Conservation (phyloP, 2,797 vertebrate species). For the Sandelia bainsii region DNA sequence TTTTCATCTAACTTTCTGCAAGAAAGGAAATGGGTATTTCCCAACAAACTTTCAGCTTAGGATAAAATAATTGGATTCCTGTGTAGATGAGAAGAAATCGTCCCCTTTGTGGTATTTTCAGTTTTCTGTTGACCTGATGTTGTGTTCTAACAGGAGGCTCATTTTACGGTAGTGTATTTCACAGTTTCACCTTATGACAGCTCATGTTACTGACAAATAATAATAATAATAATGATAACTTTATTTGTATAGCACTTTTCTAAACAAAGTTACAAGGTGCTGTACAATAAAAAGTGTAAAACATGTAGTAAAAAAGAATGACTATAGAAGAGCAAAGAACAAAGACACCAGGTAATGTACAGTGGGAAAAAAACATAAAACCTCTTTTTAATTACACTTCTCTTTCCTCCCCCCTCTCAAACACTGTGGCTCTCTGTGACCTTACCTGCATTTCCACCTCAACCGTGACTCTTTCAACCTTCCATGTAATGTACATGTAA, state of each 20-base stretch:
- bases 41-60: no score
- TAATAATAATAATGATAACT: no score
- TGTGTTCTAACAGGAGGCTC: neutral
- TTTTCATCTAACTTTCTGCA: no score
- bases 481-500: constrained; percentile 61
- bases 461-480: constrained; percentile 58
- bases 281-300: no score
- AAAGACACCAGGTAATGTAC: constrained; percentile 5
- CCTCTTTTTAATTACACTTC: constrained; percentile 37
- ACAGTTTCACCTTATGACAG: neutral
- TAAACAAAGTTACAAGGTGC: no score
- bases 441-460: constrained; percentile 69
- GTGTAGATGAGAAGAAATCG: neutral
- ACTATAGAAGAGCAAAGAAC: no score
- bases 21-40: no score
- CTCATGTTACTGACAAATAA: neutral
- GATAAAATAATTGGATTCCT: neutral
- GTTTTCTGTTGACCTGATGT: neutral
- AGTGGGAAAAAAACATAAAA: constrained; percentile 8
- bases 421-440: constrained; percentile 75
- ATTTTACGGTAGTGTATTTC: constrained; percentile 4
- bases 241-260: no score
- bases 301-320: no score
- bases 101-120: neutral
- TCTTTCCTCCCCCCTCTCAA: constrained; percentile 65